These are phyloP conservation scores for Gryllus longicercus DNA, from an alignment of 2,888 invertebrate genomes.

Conservation along the genomic window DNA sequence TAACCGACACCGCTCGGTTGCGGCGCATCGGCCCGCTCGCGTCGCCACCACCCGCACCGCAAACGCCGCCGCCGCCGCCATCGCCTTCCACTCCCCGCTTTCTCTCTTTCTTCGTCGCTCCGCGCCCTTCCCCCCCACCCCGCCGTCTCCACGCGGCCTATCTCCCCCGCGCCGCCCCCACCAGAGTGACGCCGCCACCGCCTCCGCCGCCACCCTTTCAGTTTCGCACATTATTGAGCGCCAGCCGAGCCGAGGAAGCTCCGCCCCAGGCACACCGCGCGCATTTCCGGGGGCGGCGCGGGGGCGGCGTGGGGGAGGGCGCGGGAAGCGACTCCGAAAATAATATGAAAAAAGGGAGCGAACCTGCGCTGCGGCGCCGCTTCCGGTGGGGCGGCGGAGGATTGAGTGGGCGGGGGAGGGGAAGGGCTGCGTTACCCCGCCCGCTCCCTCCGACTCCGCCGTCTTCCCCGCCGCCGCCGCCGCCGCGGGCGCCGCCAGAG, in stretches of 20 bases:
- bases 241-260: conserved; percentile 37
- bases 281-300: conserved; percentile 26
- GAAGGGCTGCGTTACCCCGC: too few relatives aligned
- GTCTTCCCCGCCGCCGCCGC: not conserved
- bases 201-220: conserved; percentile 54
- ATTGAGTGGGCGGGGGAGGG: too few relatives aligned
- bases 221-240: conserved; percentile 59
- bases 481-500: conserved; percentile 18
- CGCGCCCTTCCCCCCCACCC: too few relatives aligned
- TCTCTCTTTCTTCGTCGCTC: too few relatives aligned
- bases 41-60: too few relatives aligned
- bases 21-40: too few relatives aligned
- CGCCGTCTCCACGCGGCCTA: too few relatives aligned
- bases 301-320: conserved; percentile 30
- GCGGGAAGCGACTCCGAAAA: conserved; percentile 43
- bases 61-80: too few relatives aligned
- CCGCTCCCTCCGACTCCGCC: too few relatives aligned
- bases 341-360: conserved; percentile 40
- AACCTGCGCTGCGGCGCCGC: conserved; percentile 38
- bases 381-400: conserved; percentile 2
- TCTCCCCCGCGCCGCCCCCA: not conserved
- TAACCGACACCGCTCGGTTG: too few relatives aligned
- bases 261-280: conserved; percentile 23
- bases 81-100: too few relatives aligned
- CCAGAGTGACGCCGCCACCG: not conserved